These are phyloP conservation scores for Polia nebulosa DNA, from an alignment of 2,888 invertebrate species.

Conservation along the genomic window DNA sequence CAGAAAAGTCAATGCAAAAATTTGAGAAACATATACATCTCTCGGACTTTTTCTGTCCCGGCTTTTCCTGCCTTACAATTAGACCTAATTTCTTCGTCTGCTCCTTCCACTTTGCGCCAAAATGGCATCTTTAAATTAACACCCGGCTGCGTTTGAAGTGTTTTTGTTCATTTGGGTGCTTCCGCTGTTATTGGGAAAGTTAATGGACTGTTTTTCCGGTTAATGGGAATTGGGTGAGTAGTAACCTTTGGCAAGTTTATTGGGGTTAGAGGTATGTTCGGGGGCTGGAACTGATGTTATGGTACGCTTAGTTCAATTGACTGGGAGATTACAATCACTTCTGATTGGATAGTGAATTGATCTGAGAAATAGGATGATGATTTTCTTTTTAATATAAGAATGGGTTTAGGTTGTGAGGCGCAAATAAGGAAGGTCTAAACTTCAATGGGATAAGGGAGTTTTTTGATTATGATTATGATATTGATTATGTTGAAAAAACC, in stretches of 20 bases:
- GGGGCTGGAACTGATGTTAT: conserved; percentile 39
- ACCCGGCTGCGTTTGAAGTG: conserved; percentile 27
- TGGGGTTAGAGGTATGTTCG: conserved; percentile 22
- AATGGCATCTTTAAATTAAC: conserved; percentile 43
- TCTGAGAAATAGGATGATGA: neutral
- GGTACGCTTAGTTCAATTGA: conserved; percentile 38
- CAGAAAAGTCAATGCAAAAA: neutral
- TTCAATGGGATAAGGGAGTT: neutral
- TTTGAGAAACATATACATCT: neutral
- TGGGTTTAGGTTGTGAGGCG: neutral
- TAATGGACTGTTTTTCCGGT: conserved; percentile 62
- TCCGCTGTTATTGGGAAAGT: conserved; percentile 46
- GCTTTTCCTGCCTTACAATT: neutral
- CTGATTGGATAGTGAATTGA: conserved; percentile 16
- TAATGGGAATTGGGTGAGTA: conserved; percentile 30
- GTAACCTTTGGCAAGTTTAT: conserved; percentile 37
- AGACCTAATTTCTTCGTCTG: conserved; percentile 20
- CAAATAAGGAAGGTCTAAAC: neutral
- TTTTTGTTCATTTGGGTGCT: conserved; percentile 41
- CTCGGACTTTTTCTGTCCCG: neutral
- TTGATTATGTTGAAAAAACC: neutral
- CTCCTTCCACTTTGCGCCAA: conserved; percentile 15
- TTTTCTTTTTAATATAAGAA: neutral
- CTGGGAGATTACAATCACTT: conserved; percentile 11
- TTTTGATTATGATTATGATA: no score